A percentile compares a stretch with the other conserved stretches of the same genome.
phyloP scores from a whole-genome alignment of 2,797 vertebrate species.

The Halcyon badia region DNA sequence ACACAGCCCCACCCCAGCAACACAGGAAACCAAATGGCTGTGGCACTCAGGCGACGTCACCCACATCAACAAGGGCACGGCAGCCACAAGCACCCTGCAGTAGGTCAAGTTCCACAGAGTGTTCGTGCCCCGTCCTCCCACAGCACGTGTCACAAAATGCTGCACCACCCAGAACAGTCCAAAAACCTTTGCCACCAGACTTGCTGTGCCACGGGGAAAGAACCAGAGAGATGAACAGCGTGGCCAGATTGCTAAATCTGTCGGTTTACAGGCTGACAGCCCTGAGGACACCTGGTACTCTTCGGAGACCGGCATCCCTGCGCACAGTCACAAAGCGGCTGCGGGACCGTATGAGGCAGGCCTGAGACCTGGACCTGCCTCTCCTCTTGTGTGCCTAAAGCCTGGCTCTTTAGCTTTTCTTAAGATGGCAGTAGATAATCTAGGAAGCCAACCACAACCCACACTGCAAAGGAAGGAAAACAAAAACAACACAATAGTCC shows the following conservation, averaged over 20 bases:
- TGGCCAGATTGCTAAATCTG: background rate
- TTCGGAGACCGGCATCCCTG: background rate
- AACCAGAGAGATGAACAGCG: background rate
- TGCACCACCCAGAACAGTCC: background rate
- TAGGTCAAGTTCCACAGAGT: background rate
- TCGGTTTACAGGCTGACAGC: background rate
- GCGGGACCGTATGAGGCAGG: background rate
- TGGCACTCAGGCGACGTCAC: background rate
- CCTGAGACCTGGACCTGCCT: background rate
- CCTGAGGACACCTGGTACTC: background rate
- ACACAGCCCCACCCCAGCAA: background rate
- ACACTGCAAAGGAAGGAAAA: constrained; percentile 18
- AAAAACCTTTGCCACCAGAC: background rate
- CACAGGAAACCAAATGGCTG: background rate
- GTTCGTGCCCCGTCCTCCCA: background rate
- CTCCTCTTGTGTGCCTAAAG: background rate
- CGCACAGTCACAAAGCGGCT: background rate
- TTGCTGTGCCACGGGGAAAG: background rate
- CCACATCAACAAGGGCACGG: background rate
- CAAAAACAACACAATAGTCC: background rate
- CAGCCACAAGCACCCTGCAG: background rate
- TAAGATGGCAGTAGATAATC: constrained; percentile 29
- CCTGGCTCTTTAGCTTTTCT: constrained; percentile 16
- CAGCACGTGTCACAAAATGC: background rate
- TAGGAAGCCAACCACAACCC: constrained; percentile 4